phyloP scores from a whole-genome alignment of 2,888 invertebrate species.

The Polylopha cassiicola region DNA sequence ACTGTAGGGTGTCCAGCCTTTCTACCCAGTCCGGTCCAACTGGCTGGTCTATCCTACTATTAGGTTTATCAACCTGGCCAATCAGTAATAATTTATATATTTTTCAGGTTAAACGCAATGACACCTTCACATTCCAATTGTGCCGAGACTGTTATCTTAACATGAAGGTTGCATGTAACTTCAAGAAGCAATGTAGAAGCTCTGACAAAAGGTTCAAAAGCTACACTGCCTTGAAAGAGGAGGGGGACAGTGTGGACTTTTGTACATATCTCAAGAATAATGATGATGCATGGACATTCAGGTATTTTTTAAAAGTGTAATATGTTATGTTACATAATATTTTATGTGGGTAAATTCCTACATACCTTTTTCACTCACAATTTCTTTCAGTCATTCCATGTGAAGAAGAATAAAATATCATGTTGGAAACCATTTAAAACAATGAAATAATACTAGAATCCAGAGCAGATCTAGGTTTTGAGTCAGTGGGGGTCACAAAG shows the following conservation, averaged over 20 bases:
- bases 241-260: conserved; percentile 48
- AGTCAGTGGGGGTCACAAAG: too few species aligned
- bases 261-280: conserved; percentile 48
- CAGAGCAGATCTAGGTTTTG: too few species aligned
- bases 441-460: too few species aligned
- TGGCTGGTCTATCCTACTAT: too few species aligned
- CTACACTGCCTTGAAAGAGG: conserved; percentile 48
- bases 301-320: conserved; percentile 32
- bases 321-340: background rate
- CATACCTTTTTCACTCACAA: too few species aligned
- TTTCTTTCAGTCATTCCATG: too few species aligned
- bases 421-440: too few species aligned
- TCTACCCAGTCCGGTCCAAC: too few species aligned
- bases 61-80: too few species aligned
- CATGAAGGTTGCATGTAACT: conserved; percentile 61
- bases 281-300: conserved; percentile 49
- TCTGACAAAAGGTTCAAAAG: conserved; percentile 59
- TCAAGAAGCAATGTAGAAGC: conserved; percentile 63
- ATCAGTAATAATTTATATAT: background rate
- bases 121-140: conserved; percentile 58
- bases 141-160: conserved; percentile 61
- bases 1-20: too few species aligned
- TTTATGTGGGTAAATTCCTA: background rate
- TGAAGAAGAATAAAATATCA: too few species aligned
- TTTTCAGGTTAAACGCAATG: conserved; percentile 62